Evolutionary conservation across 2,113 vertebrate genomes (phyloP).

Genomic region (Leucopsar rothschildi): DNA sequence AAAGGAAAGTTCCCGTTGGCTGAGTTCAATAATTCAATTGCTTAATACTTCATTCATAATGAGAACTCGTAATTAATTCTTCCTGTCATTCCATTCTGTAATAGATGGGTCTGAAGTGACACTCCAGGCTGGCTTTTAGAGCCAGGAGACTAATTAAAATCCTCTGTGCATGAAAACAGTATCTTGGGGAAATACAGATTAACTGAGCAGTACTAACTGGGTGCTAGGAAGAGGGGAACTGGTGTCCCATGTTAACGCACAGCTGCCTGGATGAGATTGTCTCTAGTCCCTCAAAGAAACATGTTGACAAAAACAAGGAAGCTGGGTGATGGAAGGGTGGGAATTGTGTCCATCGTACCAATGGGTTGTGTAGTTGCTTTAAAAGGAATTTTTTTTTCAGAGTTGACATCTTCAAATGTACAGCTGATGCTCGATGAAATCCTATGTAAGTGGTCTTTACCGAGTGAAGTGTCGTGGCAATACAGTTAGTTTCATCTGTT

Average conservation of each 20-base stretch:
- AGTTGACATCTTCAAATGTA: background rate
- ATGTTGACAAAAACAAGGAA: background rate
- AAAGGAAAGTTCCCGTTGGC: background rate
- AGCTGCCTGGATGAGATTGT: background rate
- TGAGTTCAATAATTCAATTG: constrained; percentile 6
- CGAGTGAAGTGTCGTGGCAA: background rate
- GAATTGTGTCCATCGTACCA: background rate
- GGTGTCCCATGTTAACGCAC: background rate
- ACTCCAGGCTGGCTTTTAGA: constrained; percentile 35
- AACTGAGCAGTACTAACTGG: background rate
- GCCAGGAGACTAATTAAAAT: constrained; percentile 40
- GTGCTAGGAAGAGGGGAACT: background rate
- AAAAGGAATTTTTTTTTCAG: background rate
- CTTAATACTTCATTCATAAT: constrained; percentile 2
- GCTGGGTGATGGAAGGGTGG: background rate
- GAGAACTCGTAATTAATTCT: constrained; percentile 29
- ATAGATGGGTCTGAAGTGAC: constrained; percentile 20
- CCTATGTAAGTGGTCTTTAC: background rate
- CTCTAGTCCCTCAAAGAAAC: background rate
- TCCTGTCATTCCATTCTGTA: constrained; percentile 25
- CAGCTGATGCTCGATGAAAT: background rate
- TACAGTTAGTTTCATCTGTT: background rate
- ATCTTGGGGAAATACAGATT: background rate
- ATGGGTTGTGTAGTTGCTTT: background rate
- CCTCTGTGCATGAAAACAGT: background rate